These are phyloP conservation scores for Plectrocnemia conspersa DNA, from an alignment of 1,140 invertebrate species.

Conservation along the genomic window DNA sequence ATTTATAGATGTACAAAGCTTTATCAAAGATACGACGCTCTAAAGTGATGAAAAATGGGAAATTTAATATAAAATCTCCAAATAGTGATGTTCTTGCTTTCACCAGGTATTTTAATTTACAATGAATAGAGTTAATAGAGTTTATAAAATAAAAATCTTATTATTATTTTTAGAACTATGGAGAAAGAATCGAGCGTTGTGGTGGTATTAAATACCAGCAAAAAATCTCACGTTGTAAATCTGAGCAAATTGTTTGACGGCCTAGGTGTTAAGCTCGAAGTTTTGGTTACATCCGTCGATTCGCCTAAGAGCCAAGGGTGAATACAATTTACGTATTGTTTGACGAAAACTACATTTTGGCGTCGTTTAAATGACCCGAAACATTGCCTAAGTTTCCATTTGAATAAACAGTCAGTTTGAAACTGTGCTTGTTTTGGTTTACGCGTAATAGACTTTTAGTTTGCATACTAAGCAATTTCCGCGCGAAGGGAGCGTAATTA, in stretches of 20 bases:
- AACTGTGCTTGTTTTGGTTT: no score
- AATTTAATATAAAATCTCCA: not conserved
- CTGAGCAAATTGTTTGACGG: not conserved
- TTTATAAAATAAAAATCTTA: not conserved
- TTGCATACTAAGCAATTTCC: no score
- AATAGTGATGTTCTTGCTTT: not conserved
- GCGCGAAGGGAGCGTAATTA: no score
- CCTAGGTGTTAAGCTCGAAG: not conserved
- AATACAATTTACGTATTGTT: slow-evolving; percentile 1
- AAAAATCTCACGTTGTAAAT: not conserved
- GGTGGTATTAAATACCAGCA: slow-evolving; percentile 1
- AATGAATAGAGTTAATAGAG: not conserved
- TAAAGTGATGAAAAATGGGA: not conserved
- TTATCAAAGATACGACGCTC: not conserved
- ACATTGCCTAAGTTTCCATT: no score
- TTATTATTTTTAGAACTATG: not conserved
- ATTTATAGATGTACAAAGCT: no score
- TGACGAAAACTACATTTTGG: no score
- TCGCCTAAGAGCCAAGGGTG: slow-evolving; percentile 7
- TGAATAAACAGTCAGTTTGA: no score
- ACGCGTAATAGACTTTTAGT: no score
- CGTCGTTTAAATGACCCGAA: no score
- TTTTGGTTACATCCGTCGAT: not conserved
- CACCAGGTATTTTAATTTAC: not conserved
- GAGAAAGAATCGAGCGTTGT: not conserved